phyloP scores from a whole-genome alignment of 2,113 vertebrate species.

The Morone chrysops region DNA sequence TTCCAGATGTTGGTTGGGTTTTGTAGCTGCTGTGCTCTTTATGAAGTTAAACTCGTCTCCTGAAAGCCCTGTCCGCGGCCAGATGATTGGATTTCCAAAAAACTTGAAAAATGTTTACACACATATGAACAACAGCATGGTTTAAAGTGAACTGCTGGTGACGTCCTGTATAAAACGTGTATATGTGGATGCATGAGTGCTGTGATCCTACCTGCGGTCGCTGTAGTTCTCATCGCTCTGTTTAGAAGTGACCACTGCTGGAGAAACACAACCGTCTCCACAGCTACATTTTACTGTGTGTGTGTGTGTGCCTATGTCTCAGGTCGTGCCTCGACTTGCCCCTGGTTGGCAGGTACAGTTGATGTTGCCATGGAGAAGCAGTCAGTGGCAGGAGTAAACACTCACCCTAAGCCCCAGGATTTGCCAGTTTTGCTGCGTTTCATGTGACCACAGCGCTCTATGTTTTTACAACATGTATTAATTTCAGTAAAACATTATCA shows the following conservation, averaged over 20 bases:
- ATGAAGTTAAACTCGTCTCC: neutral
- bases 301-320: slow-evolving; percentile 1
- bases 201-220: slow-evolving; percentile 21
- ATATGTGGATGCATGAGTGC: neutral
- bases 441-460: neutral
- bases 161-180: neutral
- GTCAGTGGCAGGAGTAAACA: slow-evolving; percentile 17
- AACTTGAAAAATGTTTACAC: neutral
- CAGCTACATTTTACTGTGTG: slow-evolving; percentile 14
- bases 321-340: slow-evolving; percentile 54
- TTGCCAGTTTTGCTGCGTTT: neutral
- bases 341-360: neutral
- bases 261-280: slow-evolving; percentile 56
- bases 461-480: neutral
- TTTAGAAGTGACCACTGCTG: slow-evolving; percentile 34
- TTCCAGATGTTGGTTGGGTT: no score
- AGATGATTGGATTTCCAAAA: neutral
- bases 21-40: no score
- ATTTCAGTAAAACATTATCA: neutral
- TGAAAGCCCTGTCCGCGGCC: neutral
- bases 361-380: slow-evolving; percentile 25
- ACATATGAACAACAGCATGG: neutral
- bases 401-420: neutral
- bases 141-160: neutral
- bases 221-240: neutral